These are phyloP conservation scores for Sarcoramphus papa DNA, from an alignment of 2,797 vertebrate genomes.

Conservation along the genomic window DNA sequence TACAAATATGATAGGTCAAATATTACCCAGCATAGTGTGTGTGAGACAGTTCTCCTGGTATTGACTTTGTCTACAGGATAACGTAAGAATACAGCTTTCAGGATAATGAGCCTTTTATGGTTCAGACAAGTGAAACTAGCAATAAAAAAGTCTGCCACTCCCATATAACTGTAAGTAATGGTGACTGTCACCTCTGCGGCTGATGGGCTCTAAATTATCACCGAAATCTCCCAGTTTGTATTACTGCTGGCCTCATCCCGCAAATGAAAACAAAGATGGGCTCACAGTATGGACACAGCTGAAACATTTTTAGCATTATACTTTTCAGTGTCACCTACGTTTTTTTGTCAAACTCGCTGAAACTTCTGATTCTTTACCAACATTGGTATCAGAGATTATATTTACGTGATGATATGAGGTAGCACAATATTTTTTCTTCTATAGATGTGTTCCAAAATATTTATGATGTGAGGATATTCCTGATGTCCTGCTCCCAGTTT, in stretches of 20 bases:
- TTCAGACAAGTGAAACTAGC: neutral
- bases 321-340: neutral
- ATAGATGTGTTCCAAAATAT: neutral
- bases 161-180: neutral
- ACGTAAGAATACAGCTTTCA: neutral
- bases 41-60: neutral
- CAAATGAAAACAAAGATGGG: too few species aligned
- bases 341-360: neutral
- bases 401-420: neutral
- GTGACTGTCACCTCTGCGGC: neutral
- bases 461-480: neutral
- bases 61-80: neutral
- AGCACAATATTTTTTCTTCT: neutral
- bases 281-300: neutral
- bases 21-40: neutral
- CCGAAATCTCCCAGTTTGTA: neutral
- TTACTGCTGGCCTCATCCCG: neutral
- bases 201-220: neutral
- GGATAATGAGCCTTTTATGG: neutral
- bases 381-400: neutral
- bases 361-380: neutral
- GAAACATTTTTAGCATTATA: fast-evolving
- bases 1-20: neutral
- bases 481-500: neutral
- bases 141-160: neutral